Evolutionary conservation across 2,888 invertebrate species (phyloP).

Genomic region (Ferdinandea cuprea): DNA sequence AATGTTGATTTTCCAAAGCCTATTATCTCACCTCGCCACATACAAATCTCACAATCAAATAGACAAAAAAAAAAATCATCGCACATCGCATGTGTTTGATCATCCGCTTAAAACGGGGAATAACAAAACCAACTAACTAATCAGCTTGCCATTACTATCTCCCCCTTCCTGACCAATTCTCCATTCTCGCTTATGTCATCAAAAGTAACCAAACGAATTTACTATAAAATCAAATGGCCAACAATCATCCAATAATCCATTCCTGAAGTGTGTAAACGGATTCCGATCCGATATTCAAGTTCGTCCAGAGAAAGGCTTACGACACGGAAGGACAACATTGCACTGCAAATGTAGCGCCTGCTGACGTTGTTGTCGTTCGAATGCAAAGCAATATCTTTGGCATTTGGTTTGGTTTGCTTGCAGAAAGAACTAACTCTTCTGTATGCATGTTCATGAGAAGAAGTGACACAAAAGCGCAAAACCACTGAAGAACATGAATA

Average conservation of each 20-base stretch:
- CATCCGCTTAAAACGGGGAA: conserved; percentile 8
- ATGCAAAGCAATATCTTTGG: neutral
- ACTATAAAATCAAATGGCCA: conserved; percentile 67
- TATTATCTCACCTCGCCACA: neutral
- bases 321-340: conserved; percentile 43
- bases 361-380: neutral
- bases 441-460: conserved; percentile 59
- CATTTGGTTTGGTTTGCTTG: conserved; percentile 24
- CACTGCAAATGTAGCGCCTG: conserved; percentile 35
- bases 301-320: conserved; percentile 37
- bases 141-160: conserved; percentile 35
- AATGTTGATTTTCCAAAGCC: conserved; percentile 12
- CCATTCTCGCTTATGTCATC: conserved; percentile 60
- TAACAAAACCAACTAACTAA: conserved; percentile 50
- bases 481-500: conserved; percentile 72
- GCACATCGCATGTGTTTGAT: neutral
- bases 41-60: too few species aligned
- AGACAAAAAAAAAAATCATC: neutral
- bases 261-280: conserved; percentile 69
- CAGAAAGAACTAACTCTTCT: conserved; percentile 52
- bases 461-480: conserved; percentile 69
- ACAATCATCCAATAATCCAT: conserved; percentile 69
- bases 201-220: conserved; percentile 61
- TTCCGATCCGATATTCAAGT: conserved; percentile 53
- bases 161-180: conserved; percentile 22